Evolutionary conservation across 2,113 vertebrate species (phyloP), one percentile per base, ranked within the genome.

Genomic region (Strix aluco): DNA sequence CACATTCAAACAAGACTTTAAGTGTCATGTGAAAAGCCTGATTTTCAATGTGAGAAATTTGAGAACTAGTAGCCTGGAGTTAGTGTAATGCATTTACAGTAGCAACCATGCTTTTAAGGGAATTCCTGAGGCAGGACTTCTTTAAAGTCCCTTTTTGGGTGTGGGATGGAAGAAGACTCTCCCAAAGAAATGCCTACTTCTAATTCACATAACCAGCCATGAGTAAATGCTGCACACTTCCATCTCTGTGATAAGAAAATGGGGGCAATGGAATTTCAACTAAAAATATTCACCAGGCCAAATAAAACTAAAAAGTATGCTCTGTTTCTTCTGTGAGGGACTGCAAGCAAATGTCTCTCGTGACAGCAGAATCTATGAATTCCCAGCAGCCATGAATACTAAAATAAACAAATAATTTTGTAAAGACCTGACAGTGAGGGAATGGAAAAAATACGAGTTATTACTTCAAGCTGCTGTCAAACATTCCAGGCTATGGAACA

Each of bases 401-500:
- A 92, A 93, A 96, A 90, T 71, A 94, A 94, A 61, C 77, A 79
- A 65, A 86, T 67, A 57, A 55, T 94, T 94, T 85, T 90, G n/a
- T 87, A 40, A 87, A 96, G 66, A 61, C 47, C 44, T 92, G 84
- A 82, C 38, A 70, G 44, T 72, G 87, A 94, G 74, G 51, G 84
- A 94, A 92, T 94, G 91, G 93, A 96, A 97, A 86, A 69, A 81
- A 46, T 23, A 51, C 30, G 23, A 92, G 79, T 80, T 97, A 94
- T 94, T 97, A 77, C 70, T 96, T 91, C 86, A 94, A 80, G 91
- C 36, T 94, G 84, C 81, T 81, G 94, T 88, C 73, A 92, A 94
- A 66, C 30, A 46, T 96, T 92, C 84, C 86, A 90, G 84, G 54
- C 78, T 82, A 26, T 66, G 78, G 81, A 92, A 85, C 49, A 92